These are phyloP conservation scores for Acanthurus lineatus DNA, from an alignment of 2,797 vertebrate genomes.

Conservation along the genomic window DNA sequence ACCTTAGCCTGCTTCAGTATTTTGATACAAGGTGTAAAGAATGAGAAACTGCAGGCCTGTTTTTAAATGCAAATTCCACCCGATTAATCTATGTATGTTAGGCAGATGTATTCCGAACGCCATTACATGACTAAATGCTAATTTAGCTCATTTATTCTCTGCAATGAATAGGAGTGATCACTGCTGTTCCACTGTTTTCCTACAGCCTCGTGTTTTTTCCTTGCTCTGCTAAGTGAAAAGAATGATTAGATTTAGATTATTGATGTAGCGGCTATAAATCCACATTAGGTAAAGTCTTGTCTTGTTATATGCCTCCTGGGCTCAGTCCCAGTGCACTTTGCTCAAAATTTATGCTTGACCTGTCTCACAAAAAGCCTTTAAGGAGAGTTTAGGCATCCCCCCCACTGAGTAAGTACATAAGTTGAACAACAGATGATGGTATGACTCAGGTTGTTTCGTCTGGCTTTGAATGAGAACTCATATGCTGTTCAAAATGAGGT, in stretches of 20 bases:
- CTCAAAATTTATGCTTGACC: constrained; percentile 44
- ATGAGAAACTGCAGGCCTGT: not conserved
- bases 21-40: constrained; percentile 10
- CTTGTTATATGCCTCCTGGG: constrained; percentile 40
- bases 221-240: constrained; percentile 48
- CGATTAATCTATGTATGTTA: not conserved
- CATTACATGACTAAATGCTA: constrained; percentile 43
- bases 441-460: constrained; percentile 19
- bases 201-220: constrained; percentile 37
- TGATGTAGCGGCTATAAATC: constrained; percentile 44
- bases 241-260: constrained; percentile 60
- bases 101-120: constrained; percentile 21
- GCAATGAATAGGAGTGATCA: constrained; percentile 16
- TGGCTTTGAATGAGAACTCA: constrained; percentile 18
- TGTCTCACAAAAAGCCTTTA: constrained; percentile 43
- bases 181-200: constrained; percentile 21
- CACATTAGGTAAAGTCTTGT: constrained; percentile 43
- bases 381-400: constrained; percentile 13
- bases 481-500: not conserved
- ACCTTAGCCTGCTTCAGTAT: not conserved
- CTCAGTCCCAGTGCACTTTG: constrained; percentile 35
- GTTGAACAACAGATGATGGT: constrained; percentile 38
- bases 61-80: constrained; percentile 21
- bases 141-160: constrained; percentile 35
- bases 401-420: constrained; percentile 20